Evolutionary conservation across 2,797 vertebrate genomes (phyloP).

Genomic region (Parotocinclus haroldoi): DNA sequence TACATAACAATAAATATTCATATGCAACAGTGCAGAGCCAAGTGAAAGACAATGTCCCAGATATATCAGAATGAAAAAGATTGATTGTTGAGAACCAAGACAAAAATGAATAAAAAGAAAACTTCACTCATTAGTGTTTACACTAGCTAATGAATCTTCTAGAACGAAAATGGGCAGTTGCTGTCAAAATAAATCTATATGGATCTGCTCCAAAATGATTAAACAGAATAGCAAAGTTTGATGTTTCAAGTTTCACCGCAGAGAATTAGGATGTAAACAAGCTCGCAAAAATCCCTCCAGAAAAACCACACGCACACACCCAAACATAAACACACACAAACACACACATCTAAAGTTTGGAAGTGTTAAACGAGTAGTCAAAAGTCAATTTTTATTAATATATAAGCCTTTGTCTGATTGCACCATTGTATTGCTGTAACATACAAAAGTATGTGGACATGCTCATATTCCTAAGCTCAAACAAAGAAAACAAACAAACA

Average conservation of each 20-base stretch:
- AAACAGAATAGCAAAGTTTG: slow-evolving; percentile 80
- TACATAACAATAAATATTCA: not conserved
- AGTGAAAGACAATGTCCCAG: too few species aligned
- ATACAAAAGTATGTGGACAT: too few species aligned
- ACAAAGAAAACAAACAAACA: too few species aligned
- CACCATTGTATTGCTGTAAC: too few species aligned
- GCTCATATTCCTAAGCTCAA: too few species aligned
- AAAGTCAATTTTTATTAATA: too few species aligned
- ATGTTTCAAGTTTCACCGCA: slow-evolving; percentile 76
- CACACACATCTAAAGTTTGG: slow-evolving; percentile 6
- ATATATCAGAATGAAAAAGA: not conserved
- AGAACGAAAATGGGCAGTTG: slow-evolving; percentile 69
- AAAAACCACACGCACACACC: slow-evolving; percentile 24
- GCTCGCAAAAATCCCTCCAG: slow-evolving; percentile 59
- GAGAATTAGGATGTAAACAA: slow-evolving; percentile 81
- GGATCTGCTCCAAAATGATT: slow-evolving; percentile 75
- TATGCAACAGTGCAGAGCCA: not conserved
- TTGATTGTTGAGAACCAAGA: not conserved
- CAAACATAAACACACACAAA: not conserved
- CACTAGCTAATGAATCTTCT: slow-evolving; percentile 68
- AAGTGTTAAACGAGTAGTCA: too few species aligned
- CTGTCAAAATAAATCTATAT: slow-evolving; percentile 78
- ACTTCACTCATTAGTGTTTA: slow-evolving; percentile 58
- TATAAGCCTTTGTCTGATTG: too few species aligned
- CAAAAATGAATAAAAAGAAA: not conserved